These are phyloP conservation scores for Zele albiditarsus DNA, from an alignment of 2,888 invertebrate species.

Conservation along the genomic window DNA sequence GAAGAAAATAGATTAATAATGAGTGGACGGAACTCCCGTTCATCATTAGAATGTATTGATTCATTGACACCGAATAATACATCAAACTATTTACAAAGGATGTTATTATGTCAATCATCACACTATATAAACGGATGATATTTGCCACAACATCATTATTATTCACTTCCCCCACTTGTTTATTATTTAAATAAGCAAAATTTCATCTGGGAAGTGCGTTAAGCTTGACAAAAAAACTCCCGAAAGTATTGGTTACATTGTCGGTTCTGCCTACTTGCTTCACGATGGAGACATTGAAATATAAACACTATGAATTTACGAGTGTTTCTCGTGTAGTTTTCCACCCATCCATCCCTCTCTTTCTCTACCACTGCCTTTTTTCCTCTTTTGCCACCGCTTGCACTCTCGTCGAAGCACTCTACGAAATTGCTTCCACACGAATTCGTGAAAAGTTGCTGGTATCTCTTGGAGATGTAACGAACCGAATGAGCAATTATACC, in stretches of 20 bases:
- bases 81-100: too few species aligned
- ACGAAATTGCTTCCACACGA: constrained; percentile 37
- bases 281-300: background rate
- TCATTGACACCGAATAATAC: too few species aligned
- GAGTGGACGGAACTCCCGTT: too few species aligned
- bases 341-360: background rate
- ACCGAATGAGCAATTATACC: constrained; percentile 16
- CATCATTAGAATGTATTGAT: too few species aligned
- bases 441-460: constrained; percentile 8
- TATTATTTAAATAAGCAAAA: background rate
- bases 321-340: background rate
- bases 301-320: constrained; percentile 1
- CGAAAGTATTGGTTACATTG: background rate
- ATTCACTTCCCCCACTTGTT: background rate
- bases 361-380: background rate
- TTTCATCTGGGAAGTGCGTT: background rate
- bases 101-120: too few species aligned
- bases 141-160: too few species aligned
- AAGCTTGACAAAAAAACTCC: background rate
- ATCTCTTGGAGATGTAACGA: constrained; percentile 13
- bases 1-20: too few species aligned
- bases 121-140: too few species aligned
- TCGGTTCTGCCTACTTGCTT: background rate
- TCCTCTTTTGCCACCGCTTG: background rate
- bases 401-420: constrained; percentile 38